Percentiles rank a stretch among this genome's conserved stretches.
Conservation (phyloP, 2,797 vertebrate genomes). For the Trematomus bernacchii region DNA sequence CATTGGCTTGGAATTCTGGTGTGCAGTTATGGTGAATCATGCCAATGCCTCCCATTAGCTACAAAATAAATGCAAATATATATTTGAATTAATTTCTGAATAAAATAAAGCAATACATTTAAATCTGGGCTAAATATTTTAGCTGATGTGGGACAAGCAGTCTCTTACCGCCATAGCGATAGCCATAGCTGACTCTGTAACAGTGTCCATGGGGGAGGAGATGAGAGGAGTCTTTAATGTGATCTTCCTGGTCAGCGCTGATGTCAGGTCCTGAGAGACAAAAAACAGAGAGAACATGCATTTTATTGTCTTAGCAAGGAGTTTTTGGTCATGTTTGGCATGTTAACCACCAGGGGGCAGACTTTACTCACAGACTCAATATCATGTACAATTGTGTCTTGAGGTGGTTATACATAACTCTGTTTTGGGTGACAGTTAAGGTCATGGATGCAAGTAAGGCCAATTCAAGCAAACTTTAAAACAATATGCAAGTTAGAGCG, state of each 20-base stretch:
- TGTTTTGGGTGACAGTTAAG: neutral
- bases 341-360: constrained; percentile 68
- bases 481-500: neutral
- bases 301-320: neutral
- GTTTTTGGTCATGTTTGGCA: neutral
- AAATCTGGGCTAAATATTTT: neutral
- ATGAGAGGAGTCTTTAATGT: constrained; percentile 93
- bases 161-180: constrained; percentile 94
- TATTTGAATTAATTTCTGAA: fast-evolving
- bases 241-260: constrained; percentile 94
- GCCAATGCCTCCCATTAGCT: constrained; percentile 96
- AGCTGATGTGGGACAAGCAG: neutral
- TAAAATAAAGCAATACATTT: neutral
- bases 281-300: no score
- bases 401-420: neutral
- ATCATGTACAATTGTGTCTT: neutral
- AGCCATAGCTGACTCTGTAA: constrained; percentile 96
- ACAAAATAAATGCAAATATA: neutral
- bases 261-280: constrained; percentile 89
- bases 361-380: neutral
- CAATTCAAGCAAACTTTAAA: neutral
- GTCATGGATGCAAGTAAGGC: neutral
- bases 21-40: constrained; percentile 97
- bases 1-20: constrained; percentile 96
- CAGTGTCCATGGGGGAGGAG: constrained; percentile 97